These are phyloP conservation scores for Peromyscus attwateri DNA, from an alignment of 2,797 vertebrate species.

Conservation along the genomic window DNA sequence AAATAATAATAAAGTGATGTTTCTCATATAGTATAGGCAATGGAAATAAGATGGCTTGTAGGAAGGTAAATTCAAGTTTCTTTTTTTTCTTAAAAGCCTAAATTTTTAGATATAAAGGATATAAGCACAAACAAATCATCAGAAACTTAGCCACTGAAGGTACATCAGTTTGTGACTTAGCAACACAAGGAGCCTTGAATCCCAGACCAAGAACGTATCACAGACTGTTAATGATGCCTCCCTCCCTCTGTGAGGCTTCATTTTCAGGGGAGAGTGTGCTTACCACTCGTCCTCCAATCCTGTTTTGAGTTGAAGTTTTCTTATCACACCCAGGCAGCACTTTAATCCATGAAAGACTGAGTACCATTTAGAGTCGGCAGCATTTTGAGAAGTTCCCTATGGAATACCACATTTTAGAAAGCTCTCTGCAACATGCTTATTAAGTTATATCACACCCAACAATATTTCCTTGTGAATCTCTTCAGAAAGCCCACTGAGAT, in stretches of 20 bases:
- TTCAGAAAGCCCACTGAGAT: slow-evolving; percentile 60
- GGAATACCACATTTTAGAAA: slow-evolving; percentile 62
- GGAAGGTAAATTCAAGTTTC: not conserved
- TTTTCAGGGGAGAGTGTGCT: slow-evolving; percentile 46
- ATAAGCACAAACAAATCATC: not conserved
- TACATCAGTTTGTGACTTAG: not conserved
- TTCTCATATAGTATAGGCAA: not conserved
- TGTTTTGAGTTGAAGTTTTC: slow-evolving; percentile 60
- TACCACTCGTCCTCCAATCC: slow-evolving; percentile 16
- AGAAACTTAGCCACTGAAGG: not conserved
- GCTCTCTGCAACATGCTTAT: slow-evolving; percentile 41
- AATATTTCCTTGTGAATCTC: slow-evolving; percentile 75
- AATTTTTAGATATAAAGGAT: not conserved
- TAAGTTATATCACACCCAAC: slow-evolving; percentile 75
- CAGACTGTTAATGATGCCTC: not conserved
- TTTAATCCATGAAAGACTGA: slow-evolving; percentile 67
- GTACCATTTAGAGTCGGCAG: slow-evolving; percentile 27
- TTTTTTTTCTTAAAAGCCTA: not conserved
- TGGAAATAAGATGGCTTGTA: not conserved
- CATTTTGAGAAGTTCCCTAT: slow-evolving; percentile 46
- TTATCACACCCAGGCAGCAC: slow-evolving; percentile 73
- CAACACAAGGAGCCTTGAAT: not conserved
- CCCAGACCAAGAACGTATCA: not conserved
- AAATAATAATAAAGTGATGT: not conserved
- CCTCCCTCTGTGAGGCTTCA: not conserved